Conservation (phyloP, 1,140 invertebrate species). For the Sarcophaga peregrina region DNA sequence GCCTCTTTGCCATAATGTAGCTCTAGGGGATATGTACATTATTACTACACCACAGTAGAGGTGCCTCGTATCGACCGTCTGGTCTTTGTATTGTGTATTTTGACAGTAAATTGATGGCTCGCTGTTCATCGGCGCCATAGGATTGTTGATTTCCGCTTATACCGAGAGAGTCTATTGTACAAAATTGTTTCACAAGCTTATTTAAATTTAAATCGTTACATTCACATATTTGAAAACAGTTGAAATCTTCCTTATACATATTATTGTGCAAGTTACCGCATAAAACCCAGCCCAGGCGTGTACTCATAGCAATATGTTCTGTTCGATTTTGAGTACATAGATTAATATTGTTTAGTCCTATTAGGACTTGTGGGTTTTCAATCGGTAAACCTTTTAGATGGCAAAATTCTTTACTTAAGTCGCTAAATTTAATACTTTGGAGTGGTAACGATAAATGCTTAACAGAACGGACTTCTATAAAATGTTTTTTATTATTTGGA, state of each 20-base stretch:
- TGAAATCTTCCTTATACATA: not conserved
- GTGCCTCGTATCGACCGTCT: not conserved
- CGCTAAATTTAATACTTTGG: not conserved
- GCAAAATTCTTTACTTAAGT: not conserved
- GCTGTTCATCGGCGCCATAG: not conserved
- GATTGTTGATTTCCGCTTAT: not conserved
- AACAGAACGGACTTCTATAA: not conserved
- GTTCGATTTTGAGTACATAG: not conserved
- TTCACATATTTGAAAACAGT: not conserved
- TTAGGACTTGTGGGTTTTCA: not conserved
- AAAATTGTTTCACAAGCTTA: not conserved
- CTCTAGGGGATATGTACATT: not conserved
- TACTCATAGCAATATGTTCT: not conserved
- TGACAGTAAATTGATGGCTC: not conserved
- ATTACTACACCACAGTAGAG: slow-evolving; percentile 13
- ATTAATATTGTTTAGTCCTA: not conserved
- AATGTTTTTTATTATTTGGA: not conserved
- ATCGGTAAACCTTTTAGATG: not conserved
- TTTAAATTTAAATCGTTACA: not conserved
- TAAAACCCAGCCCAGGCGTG: not conserved
- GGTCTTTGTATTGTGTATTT: not conserved
- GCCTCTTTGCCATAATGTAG: slow-evolving; percentile 25
- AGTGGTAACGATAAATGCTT: not conserved
- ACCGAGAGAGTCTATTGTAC: not conserved
- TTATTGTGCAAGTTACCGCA: not conserved